A percentile compares a stretch with the other conserved stretches of the same genome.
Evolutionary conservation across 64 coral and sea anemone species (phyloP).

Genomic region (Dendrophyllia cribrosa): DNA sequence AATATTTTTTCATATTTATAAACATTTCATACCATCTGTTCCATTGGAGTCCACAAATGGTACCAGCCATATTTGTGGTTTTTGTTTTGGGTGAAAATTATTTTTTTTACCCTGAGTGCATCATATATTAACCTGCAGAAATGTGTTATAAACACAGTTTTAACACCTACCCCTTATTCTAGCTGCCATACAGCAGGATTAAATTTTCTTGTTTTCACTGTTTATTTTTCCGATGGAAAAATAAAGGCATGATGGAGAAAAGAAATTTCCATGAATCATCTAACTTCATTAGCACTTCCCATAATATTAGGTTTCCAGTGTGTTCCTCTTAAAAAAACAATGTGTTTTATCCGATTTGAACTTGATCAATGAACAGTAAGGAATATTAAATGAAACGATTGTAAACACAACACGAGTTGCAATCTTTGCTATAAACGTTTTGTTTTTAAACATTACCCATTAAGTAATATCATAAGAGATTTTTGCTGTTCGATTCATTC

Average conservation of each 20-base stretch:
- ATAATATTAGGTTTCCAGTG: neutral
- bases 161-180: too few species aligned
- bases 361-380: neutral
- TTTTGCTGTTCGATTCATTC: conserved; percentile 1
- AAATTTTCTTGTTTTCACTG: neutral
- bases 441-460: neutral
- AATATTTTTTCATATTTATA: too few species aligned
- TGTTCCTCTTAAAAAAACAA: conserved; percentile 16
- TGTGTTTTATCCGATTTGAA: neutral
- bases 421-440: neutral
- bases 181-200: too few species aligned
- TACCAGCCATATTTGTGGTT: too few species aligned
- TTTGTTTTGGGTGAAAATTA: too few species aligned
- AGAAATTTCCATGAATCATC: neutral
- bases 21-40: too few species aligned
- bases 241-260: neutral
- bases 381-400: conserved; percentile 4
- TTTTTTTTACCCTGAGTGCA: too few species aligned
- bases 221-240: neutral
- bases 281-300: neutral
- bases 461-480: neutral
- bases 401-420: neutral
- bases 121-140: too few species aligned
- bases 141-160: too few species aligned
- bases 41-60: too few species aligned